phyloP scores from a whole-genome alignment of 2,888 invertebrate species.

The Lasioglossum vierecki region DNA sequence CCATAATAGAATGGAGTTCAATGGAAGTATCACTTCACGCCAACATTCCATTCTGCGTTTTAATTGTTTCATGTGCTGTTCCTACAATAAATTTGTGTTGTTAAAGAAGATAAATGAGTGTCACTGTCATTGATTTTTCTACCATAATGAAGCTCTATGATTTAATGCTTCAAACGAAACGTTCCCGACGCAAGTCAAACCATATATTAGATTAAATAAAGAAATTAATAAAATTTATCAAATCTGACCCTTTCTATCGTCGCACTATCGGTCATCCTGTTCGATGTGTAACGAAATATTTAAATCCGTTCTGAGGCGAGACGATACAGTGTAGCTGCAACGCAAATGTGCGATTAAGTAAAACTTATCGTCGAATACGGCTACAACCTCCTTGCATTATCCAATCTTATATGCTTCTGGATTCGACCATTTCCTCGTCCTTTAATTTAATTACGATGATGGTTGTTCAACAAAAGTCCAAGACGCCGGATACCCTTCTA shows the following conservation, averaged over 20 bases:
- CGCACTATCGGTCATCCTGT: slow-evolving; percentile 71
- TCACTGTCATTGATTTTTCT: slow-evolving; percentile 65
- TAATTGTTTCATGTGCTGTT: slow-evolving; percentile 89
- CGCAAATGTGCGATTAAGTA: slow-evolving; percentile 18
- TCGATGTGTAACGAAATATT: slow-evolving; percentile 40
- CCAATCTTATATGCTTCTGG: background rate
- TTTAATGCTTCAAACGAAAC: background rate
- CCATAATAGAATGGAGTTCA: slow-evolving; percentile 91
- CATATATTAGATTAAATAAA: background rate
- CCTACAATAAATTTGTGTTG: slow-evolving; percentile 77
- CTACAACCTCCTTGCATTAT: slow-evolving; percentile 27
- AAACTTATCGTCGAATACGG: slow-evolving; percentile 19
- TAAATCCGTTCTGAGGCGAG: slow-evolving; percentile 33
- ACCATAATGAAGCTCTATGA: slow-evolving; percentile 19
- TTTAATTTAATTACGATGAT: slow-evolving; percentile 27
- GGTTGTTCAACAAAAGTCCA: slow-evolving; percentile 18
- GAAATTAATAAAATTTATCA: background rate
- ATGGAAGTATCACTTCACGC: slow-evolving; percentile 89
- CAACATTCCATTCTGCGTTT: slow-evolving; percentile 90
- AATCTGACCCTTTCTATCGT: slow-evolving; percentile 68
- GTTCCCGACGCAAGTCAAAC: background rate
- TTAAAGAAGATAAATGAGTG: slow-evolving; percentile 41
- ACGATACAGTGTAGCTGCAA: slow-evolving; percentile 12
- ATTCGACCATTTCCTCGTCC: slow-evolving; percentile 31
- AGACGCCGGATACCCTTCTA: slow-evolving; percentile 53